A percentile compares a stretch with the other conserved stretches of the same genome.
Evolutionary conservation across 2,888 invertebrate genomes (phyloP).

Genomic region (Aricia artaxerxes): DNA sequence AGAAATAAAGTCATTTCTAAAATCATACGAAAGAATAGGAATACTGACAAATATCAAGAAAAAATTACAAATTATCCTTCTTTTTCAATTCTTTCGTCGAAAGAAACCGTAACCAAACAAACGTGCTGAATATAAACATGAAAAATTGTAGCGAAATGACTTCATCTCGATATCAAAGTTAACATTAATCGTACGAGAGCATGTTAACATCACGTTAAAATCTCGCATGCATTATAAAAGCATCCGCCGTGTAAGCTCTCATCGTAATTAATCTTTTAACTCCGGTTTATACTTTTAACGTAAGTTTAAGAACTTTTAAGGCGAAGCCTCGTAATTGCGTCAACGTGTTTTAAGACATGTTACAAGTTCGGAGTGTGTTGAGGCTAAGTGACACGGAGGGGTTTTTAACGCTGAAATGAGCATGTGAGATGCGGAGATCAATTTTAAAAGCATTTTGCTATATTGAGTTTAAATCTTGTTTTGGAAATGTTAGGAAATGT

Average conservation of each 20-base stretch:
- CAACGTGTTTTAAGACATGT: constrained; percentile 67
- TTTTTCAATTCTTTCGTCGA: too few relatives aligned
- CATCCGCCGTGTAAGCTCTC: constrained; percentile 1
- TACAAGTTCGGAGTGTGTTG: constrained; percentile 56
- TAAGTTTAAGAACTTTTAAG: constrained; percentile 28
- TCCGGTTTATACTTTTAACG: constrained; percentile 32
- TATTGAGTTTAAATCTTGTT: constrained; percentile 21
- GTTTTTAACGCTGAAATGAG: constrained; percentile 46
- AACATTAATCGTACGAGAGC: not conserved
- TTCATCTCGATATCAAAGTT: not conserved
- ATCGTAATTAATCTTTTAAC: constrained; percentile 19
- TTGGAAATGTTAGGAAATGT: not conserved
- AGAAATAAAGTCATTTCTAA: too few relatives aligned
- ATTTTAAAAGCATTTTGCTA: constrained; percentile 26
- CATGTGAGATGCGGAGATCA: constrained; percentile 24
- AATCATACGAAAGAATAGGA: too few relatives aligned
- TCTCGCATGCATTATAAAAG: constrained; percentile 13
- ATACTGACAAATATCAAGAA: too few relatives aligned
- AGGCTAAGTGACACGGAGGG: constrained; percentile 39
- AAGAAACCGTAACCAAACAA: too few relatives aligned
- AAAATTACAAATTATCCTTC: too few relatives aligned
- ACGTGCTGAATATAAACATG: too few relatives aligned
- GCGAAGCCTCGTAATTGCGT: constrained; percentile 56
- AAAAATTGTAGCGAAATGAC: not conserved
- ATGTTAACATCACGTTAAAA: not conserved